These are phyloP conservation scores for Rallus crepitans DNA, from an alignment of 2,797 vertebrate genomes.

Conservation along the genomic window DNA sequence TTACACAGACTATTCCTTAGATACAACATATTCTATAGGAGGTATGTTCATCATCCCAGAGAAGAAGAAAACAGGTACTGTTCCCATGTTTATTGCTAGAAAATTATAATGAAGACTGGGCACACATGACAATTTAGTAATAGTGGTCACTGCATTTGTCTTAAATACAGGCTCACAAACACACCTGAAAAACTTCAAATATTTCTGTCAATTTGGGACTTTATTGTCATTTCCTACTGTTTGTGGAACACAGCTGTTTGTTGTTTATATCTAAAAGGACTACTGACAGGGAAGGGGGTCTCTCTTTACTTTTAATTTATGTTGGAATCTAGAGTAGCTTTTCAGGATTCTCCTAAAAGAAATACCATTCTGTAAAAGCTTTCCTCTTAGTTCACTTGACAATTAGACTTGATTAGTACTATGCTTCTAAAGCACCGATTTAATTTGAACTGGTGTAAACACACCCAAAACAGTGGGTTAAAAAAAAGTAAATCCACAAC, in stretches of 20 bases:
- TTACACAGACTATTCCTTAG: not conserved
- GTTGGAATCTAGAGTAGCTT: not conserved
- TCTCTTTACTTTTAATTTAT: not conserved
- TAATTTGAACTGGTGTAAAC: not conserved
- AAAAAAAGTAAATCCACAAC: not conserved
- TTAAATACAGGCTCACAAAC: not conserved
- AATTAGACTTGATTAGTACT: not conserved
- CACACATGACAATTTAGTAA: not conserved
- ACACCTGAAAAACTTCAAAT: not conserved
- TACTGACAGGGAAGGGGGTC: not conserved
- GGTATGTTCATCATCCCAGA: not conserved
- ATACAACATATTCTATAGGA: not conserved
- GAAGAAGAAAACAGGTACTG: not conserved
- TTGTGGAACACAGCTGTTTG: not conserved
- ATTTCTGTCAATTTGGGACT: not conserved
- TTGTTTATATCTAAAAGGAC: not conserved
- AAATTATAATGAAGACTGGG: not conserved
- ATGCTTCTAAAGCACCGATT: not conserved
- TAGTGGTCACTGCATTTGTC: not conserved
- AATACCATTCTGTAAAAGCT: not conserved
- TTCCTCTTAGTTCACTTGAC: not conserved
- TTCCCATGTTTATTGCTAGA: not conserved
- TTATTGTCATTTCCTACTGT: not conserved
- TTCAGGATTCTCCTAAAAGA: not conserved
- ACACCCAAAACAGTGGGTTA: not conserved